Percentiles rank a stretch among this genome's conserved stretches.
Evolutionary conservation across 1,140 invertebrate genomes (phyloP).

Genomic region (Papilio polytes): DNA sequence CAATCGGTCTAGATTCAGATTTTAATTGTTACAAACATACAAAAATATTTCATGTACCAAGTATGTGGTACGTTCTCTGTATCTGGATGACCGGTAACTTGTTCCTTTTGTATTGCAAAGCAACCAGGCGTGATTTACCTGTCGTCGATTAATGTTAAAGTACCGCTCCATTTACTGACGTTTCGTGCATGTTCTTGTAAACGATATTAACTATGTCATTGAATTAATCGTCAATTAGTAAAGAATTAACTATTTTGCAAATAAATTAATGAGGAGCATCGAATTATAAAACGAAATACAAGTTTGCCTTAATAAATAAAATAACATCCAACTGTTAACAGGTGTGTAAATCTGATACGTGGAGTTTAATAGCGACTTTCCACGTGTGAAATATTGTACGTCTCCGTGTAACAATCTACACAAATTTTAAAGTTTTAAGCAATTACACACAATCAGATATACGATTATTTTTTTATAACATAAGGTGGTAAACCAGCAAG

Average conservation of each 20-base stretch:
- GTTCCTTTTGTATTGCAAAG: background rate
- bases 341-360: background rate
- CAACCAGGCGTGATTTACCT: background rate
- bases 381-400: slow-evolving; percentile 1
- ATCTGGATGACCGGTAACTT: background rate
- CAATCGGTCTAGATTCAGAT: background rate
- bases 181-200: slow-evolving; percentile 1
- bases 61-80: background rate
- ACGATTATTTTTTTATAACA: too few species aligned
- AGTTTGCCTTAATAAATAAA: background rate
- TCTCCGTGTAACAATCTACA: too few species aligned
- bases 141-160: slow-evolving; percentile 11
- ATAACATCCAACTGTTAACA: background rate
- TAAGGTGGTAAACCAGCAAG: too few species aligned
- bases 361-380: background rate
- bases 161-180: slow-evolving; percentile 18
- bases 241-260: too few species aligned
- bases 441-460: background rate
- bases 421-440: background rate
- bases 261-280: too few species aligned
- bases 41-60: background rate
- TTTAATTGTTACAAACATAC: background rate
- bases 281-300: background rate
- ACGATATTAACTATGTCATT: slow-evolving; percentile 12
- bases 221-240: slow-evolving; percentile 12